Conservation (phyloP, 2,888 invertebrate species). For the Phymatocera aterrima region DNA sequence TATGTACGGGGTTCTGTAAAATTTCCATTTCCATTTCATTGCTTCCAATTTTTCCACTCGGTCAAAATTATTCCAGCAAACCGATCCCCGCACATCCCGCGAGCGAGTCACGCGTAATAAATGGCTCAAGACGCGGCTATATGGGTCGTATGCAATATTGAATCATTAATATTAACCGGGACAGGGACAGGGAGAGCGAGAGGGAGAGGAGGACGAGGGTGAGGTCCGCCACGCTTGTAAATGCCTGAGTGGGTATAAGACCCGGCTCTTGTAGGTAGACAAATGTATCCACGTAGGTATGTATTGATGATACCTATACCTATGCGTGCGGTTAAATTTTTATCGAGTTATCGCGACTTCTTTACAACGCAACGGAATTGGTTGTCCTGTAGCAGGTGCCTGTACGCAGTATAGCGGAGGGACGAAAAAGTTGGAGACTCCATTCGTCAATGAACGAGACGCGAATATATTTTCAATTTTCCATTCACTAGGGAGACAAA, state of each 20-base stretch:
- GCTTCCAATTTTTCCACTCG: conserved; percentile 4
- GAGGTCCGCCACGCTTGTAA: neutral
- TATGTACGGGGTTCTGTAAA: neutral
- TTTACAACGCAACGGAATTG: too few species aligned
- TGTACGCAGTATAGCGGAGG: too few species aligned
- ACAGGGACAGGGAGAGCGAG: too few species aligned
- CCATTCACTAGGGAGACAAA: too few species aligned
- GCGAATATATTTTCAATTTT: too few species aligned
- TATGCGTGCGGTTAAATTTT: too few species aligned
- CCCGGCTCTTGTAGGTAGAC: neutral
- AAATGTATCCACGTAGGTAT: neutral
- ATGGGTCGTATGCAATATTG: conserved; percentile 33
- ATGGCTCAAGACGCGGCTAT: conserved; percentile 14
- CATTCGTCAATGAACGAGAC: too few species aligned
- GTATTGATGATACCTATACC: too few species aligned
- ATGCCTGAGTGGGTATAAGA: neutral
- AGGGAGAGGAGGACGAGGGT: neutral
- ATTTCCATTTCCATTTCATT: conserved; percentile 27
- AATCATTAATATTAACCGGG: conserved; percentile 33
- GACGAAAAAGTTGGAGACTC: too few species aligned
- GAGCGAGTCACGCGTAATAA: conserved; percentile 11
- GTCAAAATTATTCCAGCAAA: neutral
- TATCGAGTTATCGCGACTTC: too few species aligned
- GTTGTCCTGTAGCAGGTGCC: too few species aligned
- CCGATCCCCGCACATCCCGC: neutral